Percentiles rank a stretch among this genome's conserved stretches.
Evolutionary conservation across 2,797 vertebrate species (phyloP).

Genomic region (Silurus lanzhouensis): DNA sequence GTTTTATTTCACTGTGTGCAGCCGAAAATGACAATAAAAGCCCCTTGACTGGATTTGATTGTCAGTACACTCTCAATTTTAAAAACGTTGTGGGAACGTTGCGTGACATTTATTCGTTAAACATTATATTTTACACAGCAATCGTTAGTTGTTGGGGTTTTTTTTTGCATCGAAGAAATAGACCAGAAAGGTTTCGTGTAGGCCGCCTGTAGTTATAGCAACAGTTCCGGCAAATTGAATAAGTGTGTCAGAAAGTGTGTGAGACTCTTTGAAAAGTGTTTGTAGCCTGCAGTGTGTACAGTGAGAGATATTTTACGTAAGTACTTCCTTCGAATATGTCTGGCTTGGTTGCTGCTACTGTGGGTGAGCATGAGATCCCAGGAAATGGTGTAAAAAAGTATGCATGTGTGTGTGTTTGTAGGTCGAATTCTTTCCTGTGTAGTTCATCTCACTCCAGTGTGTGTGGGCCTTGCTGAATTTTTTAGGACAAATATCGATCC

Average conservation of each 20-base stretch:
- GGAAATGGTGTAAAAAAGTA: conserved; percentile 12
- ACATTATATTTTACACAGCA: neutral
- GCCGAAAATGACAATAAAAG: too few relatives aligned
- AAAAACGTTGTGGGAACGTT: too few relatives aligned
- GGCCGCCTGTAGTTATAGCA: conserved; percentile 2
- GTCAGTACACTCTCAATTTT: too few relatives aligned
- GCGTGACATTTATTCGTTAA: neutral
- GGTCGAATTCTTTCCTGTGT: conserved; percentile 14
- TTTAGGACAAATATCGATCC: neutral
- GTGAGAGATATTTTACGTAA: conserved; percentile 18
- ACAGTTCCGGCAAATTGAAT: conserved; percentile 2
- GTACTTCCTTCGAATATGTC: conserved; percentile 20
- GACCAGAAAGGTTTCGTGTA: neutral
- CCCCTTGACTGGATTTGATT: too few relatives aligned
- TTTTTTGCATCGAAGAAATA: too few relatives aligned
- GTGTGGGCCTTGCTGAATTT: conserved; percentile 4
- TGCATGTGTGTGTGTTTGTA: neutral
- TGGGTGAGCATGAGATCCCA: conserved; percentile 15
- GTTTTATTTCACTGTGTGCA: too few relatives aligned
- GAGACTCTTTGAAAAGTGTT: conserved; percentile 14
- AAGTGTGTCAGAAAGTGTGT: conserved; percentile 21
- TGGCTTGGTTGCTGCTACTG: conserved; percentile 4
- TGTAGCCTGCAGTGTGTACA: conserved; percentile 1
- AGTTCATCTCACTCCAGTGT: conserved; percentile 41
- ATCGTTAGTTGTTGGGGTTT: too few relatives aligned